These are phyloP conservation scores for Drosophila tani DNA, from an alignment of 1,140 invertebrate species.

Conservation along the genomic window DNA sequence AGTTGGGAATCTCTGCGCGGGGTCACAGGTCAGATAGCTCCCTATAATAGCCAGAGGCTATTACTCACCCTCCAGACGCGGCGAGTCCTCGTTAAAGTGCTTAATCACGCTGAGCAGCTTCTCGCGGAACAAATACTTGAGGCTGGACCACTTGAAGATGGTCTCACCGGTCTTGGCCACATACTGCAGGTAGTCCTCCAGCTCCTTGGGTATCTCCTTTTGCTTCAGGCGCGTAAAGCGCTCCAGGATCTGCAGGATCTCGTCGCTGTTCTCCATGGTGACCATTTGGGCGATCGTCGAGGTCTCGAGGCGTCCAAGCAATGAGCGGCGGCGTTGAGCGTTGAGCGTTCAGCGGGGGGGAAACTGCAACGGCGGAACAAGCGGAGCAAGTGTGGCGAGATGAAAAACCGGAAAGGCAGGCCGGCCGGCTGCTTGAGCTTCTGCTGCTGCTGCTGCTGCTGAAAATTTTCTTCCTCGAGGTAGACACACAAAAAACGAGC, in stretches of 20 bases:
- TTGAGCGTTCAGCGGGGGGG: constrained; percentile 11
- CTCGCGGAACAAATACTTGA: constrained; percentile 94
- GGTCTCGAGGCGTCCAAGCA: constrained; percentile 6
- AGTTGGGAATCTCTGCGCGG: constrained; percentile 89
- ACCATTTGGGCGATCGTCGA: constrained; percentile 51
- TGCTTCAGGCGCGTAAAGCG: constrained; percentile 92
- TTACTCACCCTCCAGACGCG: constrained; percentile 87
- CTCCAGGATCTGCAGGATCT: constrained; percentile 92
- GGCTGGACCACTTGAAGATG: constrained; percentile 95
- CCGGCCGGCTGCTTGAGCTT: constrained; percentile 14
- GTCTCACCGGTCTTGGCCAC: constrained; percentile 97
- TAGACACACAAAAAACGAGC: constrained; percentile 69
- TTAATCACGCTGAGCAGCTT: constrained; percentile 94
- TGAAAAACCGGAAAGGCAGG: constrained; percentile 50
- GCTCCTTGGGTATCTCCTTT: constrained; percentile 93
- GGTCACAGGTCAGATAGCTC: neutral
- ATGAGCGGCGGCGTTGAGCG: neutral
- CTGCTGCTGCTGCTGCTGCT: constrained; percentile 9
- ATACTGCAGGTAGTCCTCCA: constrained; percentile 95
- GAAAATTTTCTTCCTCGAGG: constrained; percentile 60
- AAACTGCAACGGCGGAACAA: constrained; percentile 24
- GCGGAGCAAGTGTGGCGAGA: neutral
- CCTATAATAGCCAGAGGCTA: neutral
- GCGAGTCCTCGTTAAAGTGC: constrained; percentile 93
- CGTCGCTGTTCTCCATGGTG: constrained; percentile 93